These are phyloP conservation scores for Ctenoplectra terminalis DNA, from an alignment of 1,140 invertebrate genomes.

Conservation along the genomic window DNA sequence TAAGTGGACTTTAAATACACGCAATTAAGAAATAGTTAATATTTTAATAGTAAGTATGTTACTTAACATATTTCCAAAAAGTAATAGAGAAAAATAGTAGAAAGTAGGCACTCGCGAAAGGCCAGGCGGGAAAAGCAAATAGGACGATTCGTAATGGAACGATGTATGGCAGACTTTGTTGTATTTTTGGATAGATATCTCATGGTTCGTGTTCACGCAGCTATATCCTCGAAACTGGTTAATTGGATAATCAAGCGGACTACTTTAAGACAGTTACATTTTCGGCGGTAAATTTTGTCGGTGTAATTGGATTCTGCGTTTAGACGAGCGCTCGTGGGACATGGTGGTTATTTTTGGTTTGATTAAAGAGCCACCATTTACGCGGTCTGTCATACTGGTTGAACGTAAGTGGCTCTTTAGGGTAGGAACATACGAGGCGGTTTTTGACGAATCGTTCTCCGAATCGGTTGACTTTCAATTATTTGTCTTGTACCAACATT, in stretches of 20 bases:
- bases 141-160: background rate
- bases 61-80: too few relatives aligned
- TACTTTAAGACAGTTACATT: background rate
- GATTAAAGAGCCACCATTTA: constrained; percentile 17
- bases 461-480: too few relatives aligned
- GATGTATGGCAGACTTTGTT: background rate
- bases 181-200: constrained; percentile 25
- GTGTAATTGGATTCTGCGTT: constrained; percentile 38
- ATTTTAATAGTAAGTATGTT: too few relatives aligned
- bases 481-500: too few relatives aligned
- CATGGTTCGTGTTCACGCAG: background rate
- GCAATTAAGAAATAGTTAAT: too few relatives aligned
- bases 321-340: background rate
- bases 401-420: too few relatives aligned
- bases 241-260: constrained; percentile 25
- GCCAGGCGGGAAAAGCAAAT: background rate
- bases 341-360: background rate
- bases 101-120: too few relatives aligned
- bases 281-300: constrained; percentile 1
- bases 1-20: too few relatives aligned
- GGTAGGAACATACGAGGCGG: too few relatives aligned
- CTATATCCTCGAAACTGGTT: background rate
- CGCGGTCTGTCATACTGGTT: background rate
- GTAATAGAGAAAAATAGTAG: too few relatives aligned
- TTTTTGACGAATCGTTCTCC: too few relatives aligned